Evolutionary conservation across 2,888 invertebrate genomes (phyloP), one percentile per base, ranked within the genome.

Genomic region (Tryphoninae sp.): DNA sequence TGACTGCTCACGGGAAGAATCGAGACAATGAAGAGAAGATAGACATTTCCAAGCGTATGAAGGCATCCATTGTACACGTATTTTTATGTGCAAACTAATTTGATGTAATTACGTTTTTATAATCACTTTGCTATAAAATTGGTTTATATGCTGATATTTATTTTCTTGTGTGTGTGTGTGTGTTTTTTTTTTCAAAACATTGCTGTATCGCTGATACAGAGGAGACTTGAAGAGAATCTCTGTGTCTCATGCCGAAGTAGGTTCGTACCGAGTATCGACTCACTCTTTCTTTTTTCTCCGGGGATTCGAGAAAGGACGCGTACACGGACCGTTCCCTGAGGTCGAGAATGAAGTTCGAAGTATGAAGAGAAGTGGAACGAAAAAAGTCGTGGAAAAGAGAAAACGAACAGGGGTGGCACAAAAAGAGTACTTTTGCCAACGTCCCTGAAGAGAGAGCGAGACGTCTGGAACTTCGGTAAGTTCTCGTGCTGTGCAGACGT

Each of bases 261-360:
- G 19, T 19, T 58, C 40, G 26, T 33, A 33, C 4, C 33, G 33
- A 58, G 61, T 51, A 45, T 59, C 51, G 59, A 49, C 23, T 68
- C 53, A 53, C 53, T 68, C 69, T 33, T 33, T 69, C 68, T 53
- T 42, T 40, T 19, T 42, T 64, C 61, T 53, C 62, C 51, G 8
- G 72, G 53, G 72, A 72, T 69, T 77, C 42, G 42, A 71, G 77
- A 45, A 42, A 69, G 62, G 62, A 69, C 69, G 68, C 62, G n/a
- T 42, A 64, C 75, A 49, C 64, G 58, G 58, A 71, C 42, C 73
- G 53, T 55, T 64, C 59, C 59, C 58, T 45, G 58, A 55, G 19
- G 51, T 71, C 58, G 22, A 2, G 61, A 59, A 72, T 51, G 19
- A 26, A 61, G 71, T 71, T 72, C 33, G 16, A 59, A 53, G 49